Base-by-base conservation (phyloP, 2,888 invertebrate species). In the Cheilosia variabilis region DNA sequence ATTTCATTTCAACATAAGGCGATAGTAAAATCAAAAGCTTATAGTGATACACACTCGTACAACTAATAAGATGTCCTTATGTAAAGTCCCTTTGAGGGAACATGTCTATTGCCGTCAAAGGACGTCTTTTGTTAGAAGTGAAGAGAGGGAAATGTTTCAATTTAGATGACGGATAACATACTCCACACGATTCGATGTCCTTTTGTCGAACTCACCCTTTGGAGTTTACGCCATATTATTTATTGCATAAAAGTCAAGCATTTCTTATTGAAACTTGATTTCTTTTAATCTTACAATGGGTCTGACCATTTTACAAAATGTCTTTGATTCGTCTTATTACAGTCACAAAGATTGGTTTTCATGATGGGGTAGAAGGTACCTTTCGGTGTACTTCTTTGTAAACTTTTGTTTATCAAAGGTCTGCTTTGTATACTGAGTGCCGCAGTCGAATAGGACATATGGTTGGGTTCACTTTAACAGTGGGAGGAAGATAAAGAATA, bases 81-180 rank as follows among this genome's bases (percentile, higher is more conserved):
- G 17, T 47, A 47, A 10, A 17, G 3, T 9, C 17, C 17, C 47
- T 47, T 47, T 47, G 17, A 47, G 17, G n/a, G 7, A 17, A 9
- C n/a, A 45, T 15, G 5, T 43, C 43, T n/a, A 6, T n/a, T 13
- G n/a, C 43, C n/a, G n/a, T 47, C 17, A 47, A 47, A 47, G 47
- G 17, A 47, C 2, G 19, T 47, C 47, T 17, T 47, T 47, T 47
- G 47, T 47, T 17, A 2, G 5, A 17, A 17, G 2, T 10, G 47
- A 9, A 47, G 19, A 9, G 47, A 10, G 2, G 17, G 9, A 47
- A 7, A 17, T 47, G 19, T 19, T 17, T 47, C 47, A 37, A 52
- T 65, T 65, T 37, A 53, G 66, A 66, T 66, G 55, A 41, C n/a
- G 27, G 66, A 37, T 66, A 66, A 66, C 66, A 53, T 53, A 53